Conservation (phyloP, 64 coral and sea anemone species). For the Acropora yongei region DNA sequence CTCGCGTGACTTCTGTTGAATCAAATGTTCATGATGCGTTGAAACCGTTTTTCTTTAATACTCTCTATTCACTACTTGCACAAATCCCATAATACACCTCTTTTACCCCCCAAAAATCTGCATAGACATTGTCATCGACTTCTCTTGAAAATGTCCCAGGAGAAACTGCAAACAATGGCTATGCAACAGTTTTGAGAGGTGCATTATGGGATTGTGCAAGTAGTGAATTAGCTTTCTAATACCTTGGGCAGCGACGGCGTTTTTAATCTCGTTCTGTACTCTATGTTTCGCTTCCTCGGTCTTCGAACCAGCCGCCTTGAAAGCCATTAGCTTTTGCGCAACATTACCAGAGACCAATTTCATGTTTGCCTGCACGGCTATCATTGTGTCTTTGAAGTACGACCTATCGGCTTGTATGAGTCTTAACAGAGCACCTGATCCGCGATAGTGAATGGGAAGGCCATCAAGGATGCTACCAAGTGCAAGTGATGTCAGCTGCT, state of each 20-base stretch:
- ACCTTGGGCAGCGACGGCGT: neutral
- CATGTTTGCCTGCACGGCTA: neutral
- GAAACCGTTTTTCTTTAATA: too few species aligned
- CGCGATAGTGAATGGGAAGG: slow-evolving; percentile 9
- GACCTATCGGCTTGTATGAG: slow-evolving; percentile 27
- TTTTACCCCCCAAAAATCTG: too few species aligned
- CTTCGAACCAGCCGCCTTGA: neutral
- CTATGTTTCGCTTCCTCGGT: neutral
- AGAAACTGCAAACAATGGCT: neutral
- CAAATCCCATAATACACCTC: too few species aligned
- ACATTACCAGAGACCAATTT: neutral
- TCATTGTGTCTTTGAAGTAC: slow-evolving; percentile 19
- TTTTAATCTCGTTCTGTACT: slow-evolving; percentile 18
- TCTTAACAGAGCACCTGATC: slow-evolving; percentile 5
- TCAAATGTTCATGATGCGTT: neutral
- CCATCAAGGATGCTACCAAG: slow-evolving; percentile 28
- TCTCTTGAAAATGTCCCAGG: too few species aligned
- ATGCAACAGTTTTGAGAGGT: neutral
- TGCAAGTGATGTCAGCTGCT: slow-evolving; percentile 12
- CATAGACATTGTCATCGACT: too few species aligned
- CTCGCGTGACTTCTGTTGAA: neutral
- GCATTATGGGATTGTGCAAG: neutral
- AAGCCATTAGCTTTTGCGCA: neutral
- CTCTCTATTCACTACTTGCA: too few species aligned
- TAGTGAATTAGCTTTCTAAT: neutral